phyloP scores from a whole-genome alignment of 2,113 vertebrate species.

The Hucho hucho region DNA sequence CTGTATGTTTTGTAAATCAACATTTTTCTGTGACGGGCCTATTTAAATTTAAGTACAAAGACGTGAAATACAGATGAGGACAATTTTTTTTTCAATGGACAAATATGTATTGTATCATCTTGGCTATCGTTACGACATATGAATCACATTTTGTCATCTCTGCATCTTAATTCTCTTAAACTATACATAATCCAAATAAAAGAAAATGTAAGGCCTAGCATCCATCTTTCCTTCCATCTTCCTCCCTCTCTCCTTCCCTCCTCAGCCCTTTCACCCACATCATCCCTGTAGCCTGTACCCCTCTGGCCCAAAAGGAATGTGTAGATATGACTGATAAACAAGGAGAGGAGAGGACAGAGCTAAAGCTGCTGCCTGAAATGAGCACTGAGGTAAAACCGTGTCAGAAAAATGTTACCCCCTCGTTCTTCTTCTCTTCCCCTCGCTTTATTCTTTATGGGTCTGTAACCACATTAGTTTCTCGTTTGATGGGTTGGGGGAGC shows the following conservation, averaged over 20 bases:
- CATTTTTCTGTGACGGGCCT: neutral
- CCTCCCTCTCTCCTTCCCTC: neutral
- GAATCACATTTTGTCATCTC: neutral
- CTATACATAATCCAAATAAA: neutral
- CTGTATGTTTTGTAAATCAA: neutral
- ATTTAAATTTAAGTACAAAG: neutral
- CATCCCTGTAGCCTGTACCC: slow-evolving; percentile 34
- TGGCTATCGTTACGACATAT: too few species aligned
- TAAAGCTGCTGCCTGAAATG: slow-evolving; percentile 68
- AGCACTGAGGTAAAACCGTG: slow-evolving; percentile 69
- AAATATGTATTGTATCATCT: too few species aligned
- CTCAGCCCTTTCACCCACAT: slow-evolving; percentile 22
- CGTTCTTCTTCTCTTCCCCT: slow-evolving; percentile 70
- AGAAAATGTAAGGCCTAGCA: neutral
- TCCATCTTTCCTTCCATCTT: neutral
- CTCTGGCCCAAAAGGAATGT: slow-evolving; percentile 58
- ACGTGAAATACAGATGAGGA: too few species aligned
- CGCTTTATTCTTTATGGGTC: slow-evolving; percentile 73
- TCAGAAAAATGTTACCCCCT: slow-evolving; percentile 74
- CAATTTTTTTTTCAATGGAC: too few species aligned
- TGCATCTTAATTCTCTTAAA: neutral
- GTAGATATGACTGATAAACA: slow-evolving; percentile 60
- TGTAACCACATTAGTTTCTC: slow-evolving; percentile 75
- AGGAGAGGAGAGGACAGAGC: slow-evolving; percentile 21
- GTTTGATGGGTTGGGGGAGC: slow-evolving; percentile 76